These are phyloP conservation scores for Tuberolachnus salignus DNA, from an alignment of 2,888 invertebrate species.

Conservation along the genomic window DNA sequence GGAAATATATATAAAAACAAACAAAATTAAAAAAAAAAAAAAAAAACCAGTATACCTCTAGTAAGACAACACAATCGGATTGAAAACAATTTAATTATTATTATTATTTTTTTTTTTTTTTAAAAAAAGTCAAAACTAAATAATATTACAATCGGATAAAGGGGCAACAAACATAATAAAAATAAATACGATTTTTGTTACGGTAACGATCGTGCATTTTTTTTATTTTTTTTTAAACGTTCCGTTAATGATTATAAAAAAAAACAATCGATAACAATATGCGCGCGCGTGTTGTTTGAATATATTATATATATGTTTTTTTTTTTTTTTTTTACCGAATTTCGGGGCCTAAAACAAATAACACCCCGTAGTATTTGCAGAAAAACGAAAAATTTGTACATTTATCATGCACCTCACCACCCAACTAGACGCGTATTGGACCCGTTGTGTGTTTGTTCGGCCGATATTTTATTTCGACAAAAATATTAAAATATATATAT, in stretches of 20 bases:
- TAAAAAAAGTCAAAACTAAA: slow-evolving; percentile 17
- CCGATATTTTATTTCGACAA: too few relatives aligned
- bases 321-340: too few relatives aligned
- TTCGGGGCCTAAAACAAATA: too few relatives aligned
- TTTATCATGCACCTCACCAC: too few relatives aligned
- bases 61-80: slow-evolving; percentile 11
- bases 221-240: too few relatives aligned
- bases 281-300: slow-evolving; percentile 37
- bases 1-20: slow-evolving; percentile 24
- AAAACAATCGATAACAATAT: not conserved
- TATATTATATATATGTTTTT: not conserved
- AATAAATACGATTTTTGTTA: not conserved
- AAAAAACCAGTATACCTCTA: not conserved
- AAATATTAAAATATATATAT: too few relatives aligned
- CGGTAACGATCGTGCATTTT: slow-evolving; percentile 12
- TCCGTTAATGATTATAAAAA: not conserved
- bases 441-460: too few relatives aligned
- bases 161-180: too few relatives aligned
- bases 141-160: not conserved
- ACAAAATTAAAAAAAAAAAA: slow-evolving; percentile 22
- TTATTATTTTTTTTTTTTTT: not conserved
- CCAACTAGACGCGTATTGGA: too few relatives aligned
- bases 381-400: too few relatives aligned
- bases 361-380: too few relatives aligned
- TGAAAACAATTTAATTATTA: too few relatives aligned